phyloP scores from a whole-genome alignment of 2,113 vertebrate species.

The Guaruba guarouba region DNA sequence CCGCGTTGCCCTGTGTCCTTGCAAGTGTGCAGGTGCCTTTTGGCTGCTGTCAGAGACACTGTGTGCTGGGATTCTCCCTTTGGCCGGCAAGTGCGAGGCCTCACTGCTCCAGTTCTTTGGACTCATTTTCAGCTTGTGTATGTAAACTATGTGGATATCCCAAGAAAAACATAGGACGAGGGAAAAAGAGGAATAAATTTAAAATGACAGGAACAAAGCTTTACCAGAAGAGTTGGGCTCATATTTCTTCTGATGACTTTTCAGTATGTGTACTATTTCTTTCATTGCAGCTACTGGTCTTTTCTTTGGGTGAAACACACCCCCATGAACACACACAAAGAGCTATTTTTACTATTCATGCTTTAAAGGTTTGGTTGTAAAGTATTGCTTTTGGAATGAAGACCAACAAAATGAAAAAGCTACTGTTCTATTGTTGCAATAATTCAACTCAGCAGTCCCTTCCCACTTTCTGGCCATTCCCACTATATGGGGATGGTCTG shows the following conservation, averaged over 20 bases:
- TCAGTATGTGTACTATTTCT: constrained; percentile 57
- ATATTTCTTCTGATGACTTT: constrained; percentile 68
- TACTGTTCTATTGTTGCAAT: constrained; percentile 26
- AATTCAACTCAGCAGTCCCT: background rate
- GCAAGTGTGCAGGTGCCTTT: background rate
- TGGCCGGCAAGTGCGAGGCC: rapidly evolving
- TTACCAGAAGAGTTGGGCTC: constrained; percentile 58
- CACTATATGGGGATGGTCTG: background rate
- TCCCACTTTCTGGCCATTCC: background rate
- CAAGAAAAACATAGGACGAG: constrained; percentile 44
- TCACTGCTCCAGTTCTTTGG: background rate
- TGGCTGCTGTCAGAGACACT: background rate
- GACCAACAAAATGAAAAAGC: constrained; percentile 21
- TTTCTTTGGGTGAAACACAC: constrained; percentile 19
- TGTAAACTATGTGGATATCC: constrained; percentile 25
- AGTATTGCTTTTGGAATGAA: constrained; percentile 48
- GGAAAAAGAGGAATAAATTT: constrained; percentile 45
- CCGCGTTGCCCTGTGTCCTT: rapidly evolving
- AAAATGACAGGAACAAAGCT: constrained; percentile 55
- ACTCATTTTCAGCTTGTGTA: background rate
- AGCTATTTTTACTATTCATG: constrained; percentile 18
- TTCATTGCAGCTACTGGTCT: constrained; percentile 4
- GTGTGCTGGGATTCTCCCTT: background rate
- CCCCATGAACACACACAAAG: background rate
- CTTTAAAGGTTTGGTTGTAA: constrained; percentile 35